These are phyloP conservation scores for Agrotis ipsilon DNA, from an alignment of 2,888 invertebrate genomes.

Conservation along the genomic window DNA sequence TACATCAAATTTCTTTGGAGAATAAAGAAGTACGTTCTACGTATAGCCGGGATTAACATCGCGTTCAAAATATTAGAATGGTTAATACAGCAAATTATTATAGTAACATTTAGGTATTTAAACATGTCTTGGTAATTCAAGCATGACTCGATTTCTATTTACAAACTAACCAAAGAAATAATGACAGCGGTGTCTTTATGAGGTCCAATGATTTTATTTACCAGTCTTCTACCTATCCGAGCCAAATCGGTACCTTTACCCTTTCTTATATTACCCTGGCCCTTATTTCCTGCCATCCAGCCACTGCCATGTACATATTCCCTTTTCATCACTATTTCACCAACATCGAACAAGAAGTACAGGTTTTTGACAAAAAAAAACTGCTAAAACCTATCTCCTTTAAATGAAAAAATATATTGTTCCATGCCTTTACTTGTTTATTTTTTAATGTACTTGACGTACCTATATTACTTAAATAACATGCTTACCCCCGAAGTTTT, in stretches of 20 bases:
- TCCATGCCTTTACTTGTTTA: background rate
- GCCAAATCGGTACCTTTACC: slow-evolving; percentile 3
- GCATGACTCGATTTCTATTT: background rate
- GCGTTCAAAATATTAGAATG: background rate
- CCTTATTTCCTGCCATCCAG: slow-evolving; percentile 13
- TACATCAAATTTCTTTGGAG: background rate
- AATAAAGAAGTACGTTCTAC: background rate
- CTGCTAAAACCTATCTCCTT: background rate
- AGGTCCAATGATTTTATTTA: background rate
- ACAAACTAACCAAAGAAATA: background rate
- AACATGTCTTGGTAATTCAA: background rate
- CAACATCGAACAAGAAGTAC: background rate
- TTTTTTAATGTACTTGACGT: slow-evolving; percentile 21
- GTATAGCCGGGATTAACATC: background rate
- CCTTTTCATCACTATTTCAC: background rate
- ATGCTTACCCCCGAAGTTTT: background rate
- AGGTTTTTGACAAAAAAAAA: background rate
- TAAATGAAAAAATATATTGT: background rate
- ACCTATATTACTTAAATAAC: slow-evolving; percentile 13
- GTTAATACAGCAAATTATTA: background rate
- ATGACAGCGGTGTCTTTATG: fast-evolving
- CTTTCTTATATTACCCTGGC: background rate
- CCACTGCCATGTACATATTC: slow-evolving; percentile 41
- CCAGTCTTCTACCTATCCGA: slow-evolving; percentile 15
- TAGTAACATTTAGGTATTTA: background rate